Evolutionary conservation across 2,113 vertebrate species (phyloP).

Genomic region (Tretioscincus oriximinensis): DNA sequence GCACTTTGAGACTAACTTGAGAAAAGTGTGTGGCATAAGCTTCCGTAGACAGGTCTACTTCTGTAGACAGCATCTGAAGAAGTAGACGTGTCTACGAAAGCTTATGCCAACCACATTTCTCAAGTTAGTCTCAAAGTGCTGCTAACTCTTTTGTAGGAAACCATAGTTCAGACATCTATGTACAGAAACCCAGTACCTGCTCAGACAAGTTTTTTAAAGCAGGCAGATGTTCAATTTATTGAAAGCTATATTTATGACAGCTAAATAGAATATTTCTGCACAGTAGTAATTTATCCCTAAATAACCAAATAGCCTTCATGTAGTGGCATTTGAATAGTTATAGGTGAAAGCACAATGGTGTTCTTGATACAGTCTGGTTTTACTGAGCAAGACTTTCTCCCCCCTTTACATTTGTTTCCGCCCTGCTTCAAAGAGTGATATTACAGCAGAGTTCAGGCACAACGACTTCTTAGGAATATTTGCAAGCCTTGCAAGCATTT

Average conservation of each 20-base stretch:
- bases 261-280: background rate
- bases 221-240: background rate
- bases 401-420: background rate
- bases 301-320: background rate
- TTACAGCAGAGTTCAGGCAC: slow-evolving; percentile 49
- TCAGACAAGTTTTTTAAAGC: too few relatives aligned
- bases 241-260: background rate
- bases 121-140: too few relatives aligned
- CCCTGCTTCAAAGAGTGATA: background rate
- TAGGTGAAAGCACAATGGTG: background rate
- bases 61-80: too few relatives aligned
- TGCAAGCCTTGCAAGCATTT: slow-evolving; percentile 37
- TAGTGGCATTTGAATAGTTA: background rate
- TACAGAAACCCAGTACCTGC: too few relatives aligned
- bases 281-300: background rate
- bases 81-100: too few relatives aligned
- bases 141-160: too few relatives aligned
- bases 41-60: too few relatives aligned
- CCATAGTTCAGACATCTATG: background rate
- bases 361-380: background rate
- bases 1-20: too few relatives aligned
- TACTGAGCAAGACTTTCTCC: background rate
- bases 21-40: too few relatives aligned
- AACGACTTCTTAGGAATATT: slow-evolving; percentile 57
- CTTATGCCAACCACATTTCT: too few relatives aligned